Conservation (phyloP, 2,888 invertebrate genomes). For the Tiliacea citrago region DNA sequence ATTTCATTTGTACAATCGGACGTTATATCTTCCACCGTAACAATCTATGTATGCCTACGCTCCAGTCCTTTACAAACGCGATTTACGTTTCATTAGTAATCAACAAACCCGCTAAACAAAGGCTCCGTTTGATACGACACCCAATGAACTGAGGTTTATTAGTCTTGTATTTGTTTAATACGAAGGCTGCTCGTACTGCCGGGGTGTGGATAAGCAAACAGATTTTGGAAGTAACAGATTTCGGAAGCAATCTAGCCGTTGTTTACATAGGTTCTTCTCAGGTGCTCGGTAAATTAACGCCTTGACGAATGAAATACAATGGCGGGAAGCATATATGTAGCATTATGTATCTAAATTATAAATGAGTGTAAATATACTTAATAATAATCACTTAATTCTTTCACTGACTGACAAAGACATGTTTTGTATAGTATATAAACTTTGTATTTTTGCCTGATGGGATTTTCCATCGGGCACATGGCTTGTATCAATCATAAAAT, state of each 20-base stretch:
- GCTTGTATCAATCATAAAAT: neutral
- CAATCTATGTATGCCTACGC: slow-evolving; percentile 25
- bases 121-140: slow-evolving; percentile 67
- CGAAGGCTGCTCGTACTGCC: slow-evolving; percentile 62
- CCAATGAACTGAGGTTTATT: slow-evolving; percentile 76
- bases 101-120: slow-evolving; percentile 66
- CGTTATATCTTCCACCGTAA: slow-evolving; percentile 13
- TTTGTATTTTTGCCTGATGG: neutral
- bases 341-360: neutral
- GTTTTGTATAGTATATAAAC: neutral
- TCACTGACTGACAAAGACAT: no score
- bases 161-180: slow-evolving; percentile 78
- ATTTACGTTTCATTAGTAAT: slow-evolving; percentile 65
- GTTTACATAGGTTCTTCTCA: slow-evolving; percentile 74
- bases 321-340: neutral
- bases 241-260: slow-evolving; percentile 75
- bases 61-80: slow-evolving; percentile 61
- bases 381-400: no score
- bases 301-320: slow-evolving; percentile 15
- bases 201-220: slow-evolving; percentile 75
- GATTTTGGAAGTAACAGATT: slow-evolving; percentile 78
- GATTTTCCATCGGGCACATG: neutral
- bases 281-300: slow-evolving; percentile 55
- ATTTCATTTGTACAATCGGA: neutral
- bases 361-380: neutral